phyloP scores from a whole-genome alignment of 2,113 vertebrate genomes.

The Osmerus mordax region DNA sequence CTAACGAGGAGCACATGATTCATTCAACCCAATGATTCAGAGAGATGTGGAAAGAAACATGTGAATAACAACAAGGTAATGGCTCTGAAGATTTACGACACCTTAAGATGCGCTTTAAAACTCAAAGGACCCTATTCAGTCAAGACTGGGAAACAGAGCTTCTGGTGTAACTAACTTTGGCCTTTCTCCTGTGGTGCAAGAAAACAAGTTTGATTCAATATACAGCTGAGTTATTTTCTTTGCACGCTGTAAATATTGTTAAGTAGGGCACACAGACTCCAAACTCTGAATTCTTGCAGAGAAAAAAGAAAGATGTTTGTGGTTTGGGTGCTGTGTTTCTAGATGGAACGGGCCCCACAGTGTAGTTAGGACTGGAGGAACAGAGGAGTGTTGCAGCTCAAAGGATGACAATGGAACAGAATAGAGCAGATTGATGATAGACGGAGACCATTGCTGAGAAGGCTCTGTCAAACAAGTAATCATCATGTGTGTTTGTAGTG shows the following conservation, averaged over 20 bases:
- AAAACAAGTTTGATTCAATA: constrained; percentile 46
- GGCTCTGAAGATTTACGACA: constrained; percentile 44
- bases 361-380: neutral
- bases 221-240: constrained; percentile 39
- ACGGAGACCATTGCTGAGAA: neutral
- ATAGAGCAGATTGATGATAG: neutral
- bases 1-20: constrained; percentile 58
- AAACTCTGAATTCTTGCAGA: neutral
- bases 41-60: constrained; percentile 32
- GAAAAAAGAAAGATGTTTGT: neutral
- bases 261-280: neutral
- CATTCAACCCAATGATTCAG: constrained; percentile 52
- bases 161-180: constrained; percentile 39
- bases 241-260: constrained; percentile 9
- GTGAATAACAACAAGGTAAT: constrained; percentile 41
- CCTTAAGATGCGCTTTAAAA: constrained; percentile 37
- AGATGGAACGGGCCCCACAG: constrained; percentile 10
- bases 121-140: constrained; percentile 52
- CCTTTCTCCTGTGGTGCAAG: constrained; percentile 31
- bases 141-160: constrained; percentile 24
- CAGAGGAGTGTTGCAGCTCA: neutral
- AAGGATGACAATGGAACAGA: neutral
- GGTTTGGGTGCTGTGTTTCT: neutral
- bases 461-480: neutral
- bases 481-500: constrained; percentile 1